Conservation (phyloP, 1,140 invertebrate species). For the Drosophila mauritiana region DNA sequence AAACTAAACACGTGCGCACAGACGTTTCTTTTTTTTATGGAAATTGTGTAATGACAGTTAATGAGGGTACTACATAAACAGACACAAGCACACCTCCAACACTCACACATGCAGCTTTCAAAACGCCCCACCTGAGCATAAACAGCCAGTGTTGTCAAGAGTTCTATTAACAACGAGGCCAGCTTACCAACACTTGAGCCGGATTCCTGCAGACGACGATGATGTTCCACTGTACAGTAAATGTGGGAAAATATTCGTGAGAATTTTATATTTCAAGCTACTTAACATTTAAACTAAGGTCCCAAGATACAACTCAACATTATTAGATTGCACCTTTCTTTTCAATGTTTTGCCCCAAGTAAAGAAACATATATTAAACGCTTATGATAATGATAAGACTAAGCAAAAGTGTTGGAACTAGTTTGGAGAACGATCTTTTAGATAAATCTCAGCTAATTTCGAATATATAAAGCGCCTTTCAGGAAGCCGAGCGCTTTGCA, state of each 20-base stretch:
- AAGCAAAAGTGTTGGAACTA: not conserved
- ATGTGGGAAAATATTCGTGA: not conserved
- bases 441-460: constrained; percentile 9
- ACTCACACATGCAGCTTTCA: not conserved
- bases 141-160: constrained; percentile 75
- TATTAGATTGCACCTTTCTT: too few relatives aligned
- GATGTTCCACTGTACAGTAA: constrained; percentile 9
- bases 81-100: constrained; percentile 19
- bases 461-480: constrained; percentile 4
- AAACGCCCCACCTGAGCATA: constrained; percentile 44
- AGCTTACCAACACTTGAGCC: constrained; percentile 64
- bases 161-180: constrained; percentile 75
- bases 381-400: too few relatives aligned
- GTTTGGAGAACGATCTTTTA: not conserved
- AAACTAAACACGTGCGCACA: constrained; percentile 46
- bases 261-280: too few relatives aligned
- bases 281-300: not conserved
- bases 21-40: constrained; percentile 66
- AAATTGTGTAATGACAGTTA: constrained; percentile 82
- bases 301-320: not conserved
- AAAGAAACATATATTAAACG: not conserved
- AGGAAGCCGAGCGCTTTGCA: not conserved
- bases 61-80: constrained; percentile 73
- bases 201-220: constrained; percentile 26
- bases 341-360: too few relatives aligned